Conservation (phyloP, 2,113 vertebrate genomes). For the Oenanthe melanoleuca region DNA sequence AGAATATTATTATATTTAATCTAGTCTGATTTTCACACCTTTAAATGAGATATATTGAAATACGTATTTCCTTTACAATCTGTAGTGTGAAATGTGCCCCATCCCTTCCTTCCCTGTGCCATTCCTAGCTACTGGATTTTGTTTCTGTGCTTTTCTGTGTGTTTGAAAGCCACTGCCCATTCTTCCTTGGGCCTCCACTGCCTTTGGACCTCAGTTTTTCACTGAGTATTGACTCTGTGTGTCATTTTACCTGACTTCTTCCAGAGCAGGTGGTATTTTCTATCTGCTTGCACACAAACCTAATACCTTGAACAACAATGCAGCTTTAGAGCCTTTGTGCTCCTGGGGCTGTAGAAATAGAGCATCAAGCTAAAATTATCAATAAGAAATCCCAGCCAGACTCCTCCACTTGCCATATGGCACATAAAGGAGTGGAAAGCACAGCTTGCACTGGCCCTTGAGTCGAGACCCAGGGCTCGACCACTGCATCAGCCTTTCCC, state of each 20-base stretch:
- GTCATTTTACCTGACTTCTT: background rate
- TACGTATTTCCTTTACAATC: background rate
- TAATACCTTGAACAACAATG: background rate
- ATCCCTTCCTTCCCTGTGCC: background rate
- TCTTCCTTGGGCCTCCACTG: background rate
- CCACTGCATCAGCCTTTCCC: background rate
- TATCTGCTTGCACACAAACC: background rate
- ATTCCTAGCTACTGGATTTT: background rate
- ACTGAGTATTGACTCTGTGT: background rate
- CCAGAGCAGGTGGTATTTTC: background rate
- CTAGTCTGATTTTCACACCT: background rate
- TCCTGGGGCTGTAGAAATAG: background rate
- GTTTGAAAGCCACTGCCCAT: background rate
- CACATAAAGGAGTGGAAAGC: background rate
- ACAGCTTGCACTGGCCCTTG: background rate
- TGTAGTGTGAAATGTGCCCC: background rate
- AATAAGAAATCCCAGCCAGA: background rate
- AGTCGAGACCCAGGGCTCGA: background rate
- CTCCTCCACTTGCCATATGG: background rate
- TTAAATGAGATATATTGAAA: background rate
- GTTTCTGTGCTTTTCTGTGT: background rate
- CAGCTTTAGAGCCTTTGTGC: background rate
- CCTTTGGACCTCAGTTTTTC: background rate
- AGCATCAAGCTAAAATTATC: background rate
- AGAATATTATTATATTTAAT: background rate